These are phyloP conservation scores for Eupithecia pulchellata DNA, from an alignment of 2,888 invertebrate genomes.

Conservation along the genomic window DNA sequence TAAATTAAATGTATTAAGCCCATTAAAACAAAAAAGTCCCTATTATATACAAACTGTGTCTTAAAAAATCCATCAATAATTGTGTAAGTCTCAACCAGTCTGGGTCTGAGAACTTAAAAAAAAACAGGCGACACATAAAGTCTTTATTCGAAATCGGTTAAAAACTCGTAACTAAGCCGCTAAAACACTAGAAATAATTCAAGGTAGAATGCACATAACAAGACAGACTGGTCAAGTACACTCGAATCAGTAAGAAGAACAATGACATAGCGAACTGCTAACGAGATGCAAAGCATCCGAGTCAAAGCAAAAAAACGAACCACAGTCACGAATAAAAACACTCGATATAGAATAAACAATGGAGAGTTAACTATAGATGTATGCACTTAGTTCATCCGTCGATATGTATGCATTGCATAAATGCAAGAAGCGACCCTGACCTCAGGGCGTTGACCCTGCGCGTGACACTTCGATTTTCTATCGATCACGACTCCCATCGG, in stretches of 20 bases:
- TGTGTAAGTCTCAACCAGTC: too few relatives aligned
- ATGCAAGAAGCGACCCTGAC: conserved; percentile 81
- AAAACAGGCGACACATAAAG: too few relatives aligned
- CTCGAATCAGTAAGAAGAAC: conserved; percentile 33
- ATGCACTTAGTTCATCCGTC: conserved; percentile 74
- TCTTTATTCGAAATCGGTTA: too few relatives aligned
- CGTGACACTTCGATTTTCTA: conserved; percentile 85
- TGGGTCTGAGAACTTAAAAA: too few relatives aligned
- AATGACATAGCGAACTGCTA: conserved; percentile 44
- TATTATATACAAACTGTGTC: too few relatives aligned
- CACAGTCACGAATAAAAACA: conserved; percentile 64
- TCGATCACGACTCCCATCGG: conserved; percentile 82
- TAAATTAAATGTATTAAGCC: too few relatives aligned
- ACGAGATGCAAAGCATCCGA: conserved; percentile 42
- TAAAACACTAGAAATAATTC: conserved; percentile 16
- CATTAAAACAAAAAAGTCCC: too few relatives aligned
- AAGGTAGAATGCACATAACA: conserved; percentile 22
- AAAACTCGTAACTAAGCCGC: background rate
- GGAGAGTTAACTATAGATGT: conserved; percentile 53
- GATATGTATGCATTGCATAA: conserved; percentile 65
- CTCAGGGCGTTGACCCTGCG: conserved; percentile 76
- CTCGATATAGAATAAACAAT: conserved; percentile 73
- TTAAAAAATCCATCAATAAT: too few relatives aligned
- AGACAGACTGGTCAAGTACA: conserved; percentile 17
- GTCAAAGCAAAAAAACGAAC: conserved; percentile 50